phyloP scores from a whole-genome alignment of 1,140 invertebrate species.

The Papilio dardanus region DNA sequence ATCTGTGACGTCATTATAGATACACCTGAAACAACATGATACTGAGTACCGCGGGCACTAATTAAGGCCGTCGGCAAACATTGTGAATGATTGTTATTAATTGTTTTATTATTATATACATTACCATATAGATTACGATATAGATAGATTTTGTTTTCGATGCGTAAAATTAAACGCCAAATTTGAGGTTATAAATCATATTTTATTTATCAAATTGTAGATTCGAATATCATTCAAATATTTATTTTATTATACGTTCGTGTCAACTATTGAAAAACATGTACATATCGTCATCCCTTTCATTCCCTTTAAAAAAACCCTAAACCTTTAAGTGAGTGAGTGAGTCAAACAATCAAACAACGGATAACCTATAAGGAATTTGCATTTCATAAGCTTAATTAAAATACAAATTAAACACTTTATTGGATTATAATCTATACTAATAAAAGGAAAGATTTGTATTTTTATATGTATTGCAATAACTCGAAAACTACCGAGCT shows the following conservation, averaged over 20 bases:
- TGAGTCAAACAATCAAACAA: too few relatives aligned
- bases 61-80: constrained; percentile 5
- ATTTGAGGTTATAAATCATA: neutral
- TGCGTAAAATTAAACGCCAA: neutral
- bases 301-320: neutral
- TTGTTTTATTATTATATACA: constrained; percentile 17
- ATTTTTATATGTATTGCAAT: too few relatives aligned
- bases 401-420: neutral
- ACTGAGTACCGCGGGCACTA: constrained; percentile 2
- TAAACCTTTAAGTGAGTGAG: too few relatives aligned
- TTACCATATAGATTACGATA: neutral
- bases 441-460: too few relatives aligned
- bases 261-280: too few relatives aligned
- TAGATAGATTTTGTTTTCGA: neutral
- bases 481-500: too few relatives aligned
- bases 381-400: neutral
- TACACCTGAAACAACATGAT: constrained; percentile 8
- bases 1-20: neutral
- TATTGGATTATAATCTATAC: neutral
- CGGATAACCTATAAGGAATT: neutral
- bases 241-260: too few relatives aligned
- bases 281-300: too few relatives aligned
- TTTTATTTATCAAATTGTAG: neutral
- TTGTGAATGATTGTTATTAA: constrained; percentile 2
- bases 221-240: neutral